These are phyloP conservation scores for Styela clava DNA, from an alignment of 23 tunicate genomes.

Conservation along the genomic window DNA sequence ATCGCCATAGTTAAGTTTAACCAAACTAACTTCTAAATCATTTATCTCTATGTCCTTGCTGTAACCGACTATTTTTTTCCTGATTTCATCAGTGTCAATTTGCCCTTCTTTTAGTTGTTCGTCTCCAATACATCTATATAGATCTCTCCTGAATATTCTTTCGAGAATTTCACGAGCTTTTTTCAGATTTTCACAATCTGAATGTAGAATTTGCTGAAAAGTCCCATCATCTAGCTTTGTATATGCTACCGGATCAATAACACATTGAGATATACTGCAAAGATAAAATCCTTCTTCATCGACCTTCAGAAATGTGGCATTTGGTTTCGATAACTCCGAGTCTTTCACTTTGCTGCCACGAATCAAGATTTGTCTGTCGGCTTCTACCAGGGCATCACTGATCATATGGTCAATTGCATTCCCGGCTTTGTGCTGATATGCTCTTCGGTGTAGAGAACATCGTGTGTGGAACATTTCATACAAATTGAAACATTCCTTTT, in stretches of 20 bases:
- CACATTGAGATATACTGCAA: slow-evolving; percentile 30
- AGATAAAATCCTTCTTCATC: too few relatives aligned
- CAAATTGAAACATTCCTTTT: slow-evolving; percentile 60
- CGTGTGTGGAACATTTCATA: slow-evolving; percentile 77
- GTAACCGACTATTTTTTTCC: not conserved
- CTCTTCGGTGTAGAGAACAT: slow-evolving; percentile 53
- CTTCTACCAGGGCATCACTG: slow-evolving; percentile 65
- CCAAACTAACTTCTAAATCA: not conserved
- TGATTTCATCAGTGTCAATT: not conserved
- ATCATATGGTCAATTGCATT: slow-evolving; percentile 58
- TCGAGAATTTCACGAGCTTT: slow-evolving; percentile 33
- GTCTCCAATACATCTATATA: slow-evolving; percentile 44
- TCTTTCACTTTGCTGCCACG: not conserved
- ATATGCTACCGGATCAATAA: slow-evolving; percentile 39
- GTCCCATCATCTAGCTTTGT: slow-evolving; percentile 46
- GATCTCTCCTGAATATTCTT: slow-evolving; percentile 34
- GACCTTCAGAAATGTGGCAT: too few relatives aligned
- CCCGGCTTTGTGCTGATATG: slow-evolving; percentile 60
- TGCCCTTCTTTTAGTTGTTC: not conserved
- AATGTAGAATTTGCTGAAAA: slow-evolving; percentile 43
- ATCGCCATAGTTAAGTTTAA: not conserved
- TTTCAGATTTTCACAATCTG: not conserved
- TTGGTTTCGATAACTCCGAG: too few relatives aligned
- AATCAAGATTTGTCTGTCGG: slow-evolving; percentile 29
- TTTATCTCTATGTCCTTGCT: slow-evolving; percentile 1